Evolutionary conservation across 1,140 invertebrate species (phyloP).

Genomic region (Trichonephila clavipes): DNA sequence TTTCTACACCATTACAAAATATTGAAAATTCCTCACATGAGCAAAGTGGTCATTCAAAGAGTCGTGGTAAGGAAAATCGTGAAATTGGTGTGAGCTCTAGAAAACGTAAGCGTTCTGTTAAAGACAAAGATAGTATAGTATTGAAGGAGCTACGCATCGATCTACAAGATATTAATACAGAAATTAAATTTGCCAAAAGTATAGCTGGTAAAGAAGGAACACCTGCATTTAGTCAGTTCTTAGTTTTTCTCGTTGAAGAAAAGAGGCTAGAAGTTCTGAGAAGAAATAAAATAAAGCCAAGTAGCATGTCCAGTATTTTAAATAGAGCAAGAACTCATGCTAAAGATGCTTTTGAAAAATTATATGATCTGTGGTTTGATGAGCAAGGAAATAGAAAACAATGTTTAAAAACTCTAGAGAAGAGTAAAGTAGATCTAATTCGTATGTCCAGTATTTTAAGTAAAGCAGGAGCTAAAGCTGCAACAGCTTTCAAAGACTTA

Average conservation of each 20-base stretch:
- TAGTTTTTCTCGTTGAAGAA: slow-evolving; percentile 40
- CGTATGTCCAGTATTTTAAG: slow-evolving; percentile 41
- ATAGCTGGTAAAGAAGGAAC: slow-evolving; percentile 53
- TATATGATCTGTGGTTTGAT: slow-evolving; percentile 68
- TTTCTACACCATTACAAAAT: background rate
- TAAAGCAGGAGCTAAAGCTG: slow-evolving; percentile 41
- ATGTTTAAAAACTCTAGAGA: slow-evolving; percentile 50
- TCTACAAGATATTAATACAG: slow-evolving; percentile 49
- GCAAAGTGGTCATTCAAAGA: too few relatives aligned
- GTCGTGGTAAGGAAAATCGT: background rate
- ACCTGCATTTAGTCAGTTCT: slow-evolving; percentile 59
- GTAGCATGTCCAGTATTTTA: slow-evolving; percentile 60
- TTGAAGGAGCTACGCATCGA: slow-evolving; percentile 39
- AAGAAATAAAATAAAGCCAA: slow-evolving; percentile 40
- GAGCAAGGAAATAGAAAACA: slow-evolving; percentile 20
- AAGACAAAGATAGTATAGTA: slow-evolving; percentile 24
- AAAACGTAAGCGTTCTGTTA: slow-evolving; percentile 58
- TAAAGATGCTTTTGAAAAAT: slow-evolving; percentile 45
- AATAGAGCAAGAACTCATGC: slow-evolving; percentile 40
- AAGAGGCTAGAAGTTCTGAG: slow-evolving; percentile 46
- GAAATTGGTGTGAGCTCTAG: background rate
- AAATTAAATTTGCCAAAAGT: slow-evolving; percentile 65
- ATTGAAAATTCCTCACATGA: too few relatives aligned
- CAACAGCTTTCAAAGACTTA: slow-evolving; percentile 18
- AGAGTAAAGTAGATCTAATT: slow-evolving; percentile 15